phyloP scores from a whole-genome alignment of 2,888 invertebrate species.

The Lasioglossum malachurum region DNA sequence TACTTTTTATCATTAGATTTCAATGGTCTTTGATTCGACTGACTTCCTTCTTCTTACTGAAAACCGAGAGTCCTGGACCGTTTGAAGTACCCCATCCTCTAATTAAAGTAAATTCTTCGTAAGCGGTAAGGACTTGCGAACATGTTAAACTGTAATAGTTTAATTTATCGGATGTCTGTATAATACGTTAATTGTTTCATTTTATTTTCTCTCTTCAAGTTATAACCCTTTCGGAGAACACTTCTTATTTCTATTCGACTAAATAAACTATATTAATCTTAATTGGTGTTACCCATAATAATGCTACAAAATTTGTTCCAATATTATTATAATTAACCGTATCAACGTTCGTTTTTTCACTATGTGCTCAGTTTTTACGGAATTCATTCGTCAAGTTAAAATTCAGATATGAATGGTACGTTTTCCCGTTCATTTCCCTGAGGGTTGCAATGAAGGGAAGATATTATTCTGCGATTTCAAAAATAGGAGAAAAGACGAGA shows the following conservation, averaged over 20 bases:
- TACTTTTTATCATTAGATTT: neutral
- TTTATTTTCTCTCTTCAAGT: constrained; percentile 17
- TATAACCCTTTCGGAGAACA: neutral
- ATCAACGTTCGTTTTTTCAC: neutral
- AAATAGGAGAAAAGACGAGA: neutral
- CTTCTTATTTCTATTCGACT: constrained; percentile 1
- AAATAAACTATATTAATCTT: neutral
- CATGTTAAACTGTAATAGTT: constrained; percentile 17
- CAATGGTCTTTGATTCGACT: neutral
- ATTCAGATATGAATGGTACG: neutral
- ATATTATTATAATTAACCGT: neutral
- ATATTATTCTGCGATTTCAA: neutral
- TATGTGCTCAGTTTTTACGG: neutral
- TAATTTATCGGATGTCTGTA: neutral
- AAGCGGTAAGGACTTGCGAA: constrained; percentile 9
- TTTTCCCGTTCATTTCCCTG: neutral
- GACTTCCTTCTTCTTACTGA: neutral
- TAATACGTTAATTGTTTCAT: constrained; percentile 21
- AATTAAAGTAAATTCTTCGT: constrained; percentile 16
- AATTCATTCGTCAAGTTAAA: neutral
- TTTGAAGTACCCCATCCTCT: constrained; percentile 21
- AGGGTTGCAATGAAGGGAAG: neutral
- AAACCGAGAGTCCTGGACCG: neutral
- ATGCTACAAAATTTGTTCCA: neutral
- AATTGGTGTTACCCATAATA: neutral